Conservation (phyloP, 2,113 vertebrate genomes). For the Proterorhinus semilunaris region DNA sequence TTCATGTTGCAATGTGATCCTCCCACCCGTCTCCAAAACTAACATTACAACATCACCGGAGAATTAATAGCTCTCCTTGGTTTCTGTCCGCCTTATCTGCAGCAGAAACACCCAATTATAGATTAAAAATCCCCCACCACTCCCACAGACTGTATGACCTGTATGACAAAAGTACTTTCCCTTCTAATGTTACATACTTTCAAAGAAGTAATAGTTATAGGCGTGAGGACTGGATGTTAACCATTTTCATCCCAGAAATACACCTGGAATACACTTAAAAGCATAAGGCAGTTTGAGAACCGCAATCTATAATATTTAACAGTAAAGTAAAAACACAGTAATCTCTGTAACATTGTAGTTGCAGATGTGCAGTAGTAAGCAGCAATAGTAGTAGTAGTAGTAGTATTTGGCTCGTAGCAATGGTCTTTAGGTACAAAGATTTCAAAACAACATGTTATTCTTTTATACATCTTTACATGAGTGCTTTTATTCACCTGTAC, state of each 20-base stretch:
- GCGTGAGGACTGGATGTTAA: background rate
- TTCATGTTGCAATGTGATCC: constrained; percentile 28
- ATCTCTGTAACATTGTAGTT: no score
- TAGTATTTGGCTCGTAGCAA: background rate
- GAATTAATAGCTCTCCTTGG: constrained; percentile 27
- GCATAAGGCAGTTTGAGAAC: no score
- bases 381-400: background rate
- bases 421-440: background rate
- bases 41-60: constrained; percentile 54
- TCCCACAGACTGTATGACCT: background rate
- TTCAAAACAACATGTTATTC: background rate
- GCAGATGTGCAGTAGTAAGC: background rate
- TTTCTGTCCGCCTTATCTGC: constrained; percentile 13
- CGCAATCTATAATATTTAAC: no score
- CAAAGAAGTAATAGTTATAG: background rate
- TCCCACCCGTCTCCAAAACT: constrained; percentile 28
- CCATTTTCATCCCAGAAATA: no score
- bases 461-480: background rate
- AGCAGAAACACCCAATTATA: background rate
- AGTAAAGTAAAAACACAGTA: no score
- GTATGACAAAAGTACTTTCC: background rate
- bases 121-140: background rate
- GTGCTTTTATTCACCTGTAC: background rate
- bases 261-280: no score
- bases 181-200: background rate